Evolutionary conservation across 1,140 invertebrate species (phyloP).

Genomic region (Heliothis virescens): DNA sequence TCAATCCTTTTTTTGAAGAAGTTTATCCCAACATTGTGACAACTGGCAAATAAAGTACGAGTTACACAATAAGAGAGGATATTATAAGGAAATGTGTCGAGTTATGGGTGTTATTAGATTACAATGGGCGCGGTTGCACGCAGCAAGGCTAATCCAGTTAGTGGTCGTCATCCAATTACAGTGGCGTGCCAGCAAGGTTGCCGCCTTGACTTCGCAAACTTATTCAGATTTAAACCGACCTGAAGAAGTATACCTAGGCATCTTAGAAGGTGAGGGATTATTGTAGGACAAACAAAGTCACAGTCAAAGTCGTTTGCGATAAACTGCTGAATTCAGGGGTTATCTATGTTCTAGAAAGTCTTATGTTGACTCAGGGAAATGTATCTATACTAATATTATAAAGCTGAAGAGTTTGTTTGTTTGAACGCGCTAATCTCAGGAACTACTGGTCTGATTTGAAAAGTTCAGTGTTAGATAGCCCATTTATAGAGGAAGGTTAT

Average conservation of each 20-base stretch:
- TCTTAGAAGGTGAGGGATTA: constrained; percentile 1
- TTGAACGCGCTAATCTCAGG: no score
- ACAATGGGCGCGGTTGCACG: constrained; percentile 46
- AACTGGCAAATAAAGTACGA: not conserved
- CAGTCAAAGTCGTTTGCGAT: no score
- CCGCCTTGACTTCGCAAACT: constrained; percentile 53
- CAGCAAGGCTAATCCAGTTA: constrained; percentile 55
- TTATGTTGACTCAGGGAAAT: no score
- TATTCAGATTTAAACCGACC: constrained; percentile 34
- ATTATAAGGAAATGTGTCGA: constrained; percentile 35
- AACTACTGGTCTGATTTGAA: no score
- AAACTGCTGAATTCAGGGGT: no score
- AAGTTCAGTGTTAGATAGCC: no score
- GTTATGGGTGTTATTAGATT: constrained; percentile 54
- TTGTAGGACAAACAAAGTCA: not conserved
- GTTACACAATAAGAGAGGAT: not conserved
- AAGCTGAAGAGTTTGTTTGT: no score
- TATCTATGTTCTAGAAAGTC: no score
- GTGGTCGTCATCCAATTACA: constrained; percentile 58
- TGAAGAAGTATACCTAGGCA: not conserved
- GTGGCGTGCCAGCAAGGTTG: constrained; percentile 46
- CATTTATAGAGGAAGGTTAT: no score
- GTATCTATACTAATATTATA: no score
- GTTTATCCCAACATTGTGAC: not conserved
- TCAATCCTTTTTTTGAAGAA: not conserved